Evolutionary conservation across 2,888 invertebrate species (phyloP).

Genomic region (Drosophila dives): DNA sequence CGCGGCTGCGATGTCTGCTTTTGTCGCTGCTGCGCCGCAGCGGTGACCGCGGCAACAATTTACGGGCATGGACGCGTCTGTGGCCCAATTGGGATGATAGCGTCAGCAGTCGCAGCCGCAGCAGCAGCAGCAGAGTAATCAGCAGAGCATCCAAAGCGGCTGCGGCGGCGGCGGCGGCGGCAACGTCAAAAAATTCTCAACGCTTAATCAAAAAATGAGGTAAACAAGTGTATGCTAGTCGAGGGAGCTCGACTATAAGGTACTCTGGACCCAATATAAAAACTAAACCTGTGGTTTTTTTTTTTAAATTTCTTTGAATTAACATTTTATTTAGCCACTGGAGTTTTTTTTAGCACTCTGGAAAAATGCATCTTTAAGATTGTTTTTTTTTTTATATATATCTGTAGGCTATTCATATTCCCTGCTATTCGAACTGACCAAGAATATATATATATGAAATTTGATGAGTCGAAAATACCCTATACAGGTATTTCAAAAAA

Average conservation of each 20-base stretch:
- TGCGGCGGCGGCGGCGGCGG: constrained; percentile 30
- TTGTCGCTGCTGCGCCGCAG: constrained; percentile 26
- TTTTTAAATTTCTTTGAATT: background rate
- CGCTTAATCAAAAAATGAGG: constrained; percentile 67
- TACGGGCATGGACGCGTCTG: constrained; percentile 32
- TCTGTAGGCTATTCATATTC: background rate
- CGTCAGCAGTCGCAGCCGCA: constrained; percentile 24
- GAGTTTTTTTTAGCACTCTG: background rate
- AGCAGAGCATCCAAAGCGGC: constrained; percentile 13
- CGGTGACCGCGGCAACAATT: constrained; percentile 45
- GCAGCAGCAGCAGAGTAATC: constrained; percentile 22
- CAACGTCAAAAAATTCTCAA: constrained; percentile 75
- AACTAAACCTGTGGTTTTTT: background rate
- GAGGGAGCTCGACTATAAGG: background rate
- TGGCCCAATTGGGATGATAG: constrained; percentile 52
- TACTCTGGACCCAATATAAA: background rate
- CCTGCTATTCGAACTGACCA: background rate
- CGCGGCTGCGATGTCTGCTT: constrained; percentile 31
- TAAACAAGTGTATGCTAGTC: constrained; percentile 8
- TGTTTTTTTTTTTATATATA: background rate
- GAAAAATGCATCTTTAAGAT: background rate
- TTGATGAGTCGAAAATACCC: background rate
- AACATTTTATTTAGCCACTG: background rate
- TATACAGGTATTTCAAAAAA: background rate
- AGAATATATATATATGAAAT: background rate